Base-by-base conservation (phyloP, 2,113 vertebrate genomes). In the Laticauda laticaudata region DNA sequence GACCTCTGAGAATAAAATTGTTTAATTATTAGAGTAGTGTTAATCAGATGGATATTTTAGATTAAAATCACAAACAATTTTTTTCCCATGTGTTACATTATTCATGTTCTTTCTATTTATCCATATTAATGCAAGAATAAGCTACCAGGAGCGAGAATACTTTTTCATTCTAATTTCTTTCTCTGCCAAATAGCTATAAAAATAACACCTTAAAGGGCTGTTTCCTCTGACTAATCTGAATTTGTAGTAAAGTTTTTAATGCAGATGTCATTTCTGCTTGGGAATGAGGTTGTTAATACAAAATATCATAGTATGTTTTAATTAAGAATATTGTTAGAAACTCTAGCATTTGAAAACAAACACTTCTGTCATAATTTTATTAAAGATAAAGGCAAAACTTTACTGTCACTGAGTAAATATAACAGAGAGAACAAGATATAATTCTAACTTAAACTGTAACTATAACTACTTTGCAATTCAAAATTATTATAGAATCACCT, bases 41-140 rank as follows among this genome's bases (percentile, higher is more conserved):
- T 97, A 95, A 96, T 97, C 95, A 90, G 86, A 93, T 93, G 88
- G 95, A 95, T 97, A 95, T 94, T 89, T 94, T 95, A 94, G 92
- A 94, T 94, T 93, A 94, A 93, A 94, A 97, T 95, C 64, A 93
- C 90, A 94, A 96, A 96, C 94, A 95, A 29, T 95, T 95, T 96
- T 88, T 90, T 88, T 87, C 90, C 87, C 90, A 51, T 54, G 88
- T 86, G 75, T 96, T 97, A 91, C 95, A 93, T 97, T 96, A 97
- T 96, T 97, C 95, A 97, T 96, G 59, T 96, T 95, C 87, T 88
- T 54, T 95, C 56, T 88, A 89, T 94, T 96, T 96, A 95, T 95
- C 92, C 95, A 91, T 94, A 90, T 92, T 95, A 95, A 97, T 96
- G 95, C 93, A 95, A 91, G 95, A 88, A 93, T 56, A 24, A 86